These are phyloP conservation scores for Parambassis ranga DNA, from an alignment of 2,797 vertebrate species.

Conservation along the genomic window DNA sequence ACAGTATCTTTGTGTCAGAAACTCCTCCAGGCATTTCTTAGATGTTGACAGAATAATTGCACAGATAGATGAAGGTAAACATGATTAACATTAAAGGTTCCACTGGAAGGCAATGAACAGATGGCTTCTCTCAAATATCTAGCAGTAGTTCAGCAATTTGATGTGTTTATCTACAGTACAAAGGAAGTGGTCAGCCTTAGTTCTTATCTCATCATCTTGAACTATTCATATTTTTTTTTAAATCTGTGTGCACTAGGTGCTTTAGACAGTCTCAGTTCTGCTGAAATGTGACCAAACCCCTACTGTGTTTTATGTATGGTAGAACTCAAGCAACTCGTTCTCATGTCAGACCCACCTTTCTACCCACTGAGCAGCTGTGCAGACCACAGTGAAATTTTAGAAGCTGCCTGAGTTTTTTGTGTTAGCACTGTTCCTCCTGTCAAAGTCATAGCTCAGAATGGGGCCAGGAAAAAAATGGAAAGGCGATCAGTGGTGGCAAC, in stretches of 20 bases:
- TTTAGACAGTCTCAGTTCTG: background rate
- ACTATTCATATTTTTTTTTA: too few relatives aligned
- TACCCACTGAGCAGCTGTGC: background rate
- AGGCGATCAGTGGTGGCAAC: background rate
- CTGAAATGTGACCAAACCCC: too few relatives aligned
- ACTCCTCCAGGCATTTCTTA: background rate
- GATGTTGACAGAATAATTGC: background rate
- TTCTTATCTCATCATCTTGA: too few relatives aligned
- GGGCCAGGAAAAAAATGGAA: background rate
- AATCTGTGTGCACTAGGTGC: too few relatives aligned
- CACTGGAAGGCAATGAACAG: background rate
- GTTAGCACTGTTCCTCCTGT: background rate
- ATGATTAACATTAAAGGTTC: background rate
- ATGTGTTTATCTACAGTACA: fast-evolving
- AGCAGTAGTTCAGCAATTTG: too few relatives aligned
- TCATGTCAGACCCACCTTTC: background rate
- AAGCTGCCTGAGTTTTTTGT: background rate
- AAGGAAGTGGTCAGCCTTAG: background rate
- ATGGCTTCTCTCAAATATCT: too few relatives aligned
- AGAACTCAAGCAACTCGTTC: background rate
- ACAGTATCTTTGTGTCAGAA: background rate
- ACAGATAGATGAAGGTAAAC: background rate
- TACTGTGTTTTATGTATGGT: background rate
- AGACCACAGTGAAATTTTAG: background rate
- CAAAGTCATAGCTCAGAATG: background rate